Evolutionary conservation across 1,140 invertebrate genomes (phyloP), one percentile per base, ranked within the genome.

Genomic region (Macrotrachela quadricornifera): DNA sequence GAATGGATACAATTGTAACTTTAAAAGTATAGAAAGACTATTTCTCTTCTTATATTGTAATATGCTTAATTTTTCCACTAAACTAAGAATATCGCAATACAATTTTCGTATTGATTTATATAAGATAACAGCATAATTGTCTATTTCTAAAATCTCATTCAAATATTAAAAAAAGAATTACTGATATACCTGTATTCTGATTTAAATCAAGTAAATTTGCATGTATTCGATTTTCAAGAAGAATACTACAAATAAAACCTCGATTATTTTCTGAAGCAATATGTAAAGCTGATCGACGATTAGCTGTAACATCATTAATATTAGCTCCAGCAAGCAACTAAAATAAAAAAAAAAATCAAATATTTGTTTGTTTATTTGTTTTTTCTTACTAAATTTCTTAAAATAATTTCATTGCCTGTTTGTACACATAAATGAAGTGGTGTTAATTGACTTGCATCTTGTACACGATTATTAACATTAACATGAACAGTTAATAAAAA

Each of bases 401-500:
- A 64, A 56, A 77, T 75, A 50, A 77, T 74, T 58, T 77, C 76
- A 14, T 67, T 64, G 13, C 74, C 73, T 21, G 61, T 59, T 45
- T 69, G 60, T 12, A 76, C 84, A 30, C 87, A 85, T 44, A 95
- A 71, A 71, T 94, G 86, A 18, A 96, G 69, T 1, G 90, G 83
- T 6, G 86, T 83, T 16, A 82, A 78, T 60, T 83, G 77, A 37
- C 77, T 78, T 1, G 80, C 75, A 67, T 95, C 87, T 63, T 87
- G 82, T 10, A 88, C 83, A 49, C 83, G 73, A 2, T 85, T 88
- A 71, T 91, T 88, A 0, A 94, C 83, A 59, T 94, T 84, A 12
- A 88, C 74, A 61, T 86, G 77, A 55, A 94, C 83, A 10, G 83
- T 82, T 13, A 96, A 71, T n/a, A 96, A 71, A 71, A 95, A 94